These are phyloP conservation scores for Lamprologus callipterus DNA, from an alignment of 2,113 vertebrate genomes.

Conservation along the genomic window DNA sequence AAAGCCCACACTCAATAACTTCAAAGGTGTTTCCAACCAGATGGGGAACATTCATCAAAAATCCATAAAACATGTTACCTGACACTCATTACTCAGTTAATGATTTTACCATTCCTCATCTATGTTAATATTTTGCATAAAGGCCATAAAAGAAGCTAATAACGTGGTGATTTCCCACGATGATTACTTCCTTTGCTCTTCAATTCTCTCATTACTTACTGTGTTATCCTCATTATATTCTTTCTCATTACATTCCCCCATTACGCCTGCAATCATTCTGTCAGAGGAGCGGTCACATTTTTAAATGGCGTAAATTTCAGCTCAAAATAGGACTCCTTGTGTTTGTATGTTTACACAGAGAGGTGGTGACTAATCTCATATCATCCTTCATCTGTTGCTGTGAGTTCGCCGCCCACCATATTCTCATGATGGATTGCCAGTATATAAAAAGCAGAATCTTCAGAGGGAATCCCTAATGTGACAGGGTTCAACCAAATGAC, in stretches of 20 bases:
- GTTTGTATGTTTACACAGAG: slow-evolving; percentile 20
- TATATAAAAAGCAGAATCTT: neutral
- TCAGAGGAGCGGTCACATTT: slow-evolving; percentile 24
- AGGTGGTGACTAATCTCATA: slow-evolving; percentile 44
- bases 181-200: slow-evolving; percentile 26
- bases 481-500: neutral
- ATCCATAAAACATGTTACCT: slow-evolving; percentile 52
- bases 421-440: slow-evolving; percentile 35
- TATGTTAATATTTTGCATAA: slow-evolving; percentile 41
- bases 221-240: slow-evolving; percentile 40
- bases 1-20: slow-evolving; percentile 18
- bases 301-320: neutral
- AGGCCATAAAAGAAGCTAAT: slow-evolving; percentile 57
- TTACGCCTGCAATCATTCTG: slow-evolving; percentile 43
- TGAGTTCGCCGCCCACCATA: slow-evolving; percentile 32
- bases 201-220: slow-evolving; percentile 59
- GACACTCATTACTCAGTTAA: slow-evolving; percentile 48
- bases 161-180: slow-evolving; percentile 59
- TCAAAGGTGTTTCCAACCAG: neutral
- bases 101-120: slow-evolving; percentile 46
- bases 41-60: slow-evolving; percentile 50
- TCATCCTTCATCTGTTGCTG: slow-evolving; percentile 30
- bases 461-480: slow-evolving; percentile 33
- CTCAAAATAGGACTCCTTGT: slow-evolving; percentile 27
- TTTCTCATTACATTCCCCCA: slow-evolving; percentile 48